A percentile compares a stretch with the other conserved stretches of the same genome.
phyloP scores from a whole-genome alignment of 2,113 vertebrate genomes.

The Heterochromis multidens region DNA sequence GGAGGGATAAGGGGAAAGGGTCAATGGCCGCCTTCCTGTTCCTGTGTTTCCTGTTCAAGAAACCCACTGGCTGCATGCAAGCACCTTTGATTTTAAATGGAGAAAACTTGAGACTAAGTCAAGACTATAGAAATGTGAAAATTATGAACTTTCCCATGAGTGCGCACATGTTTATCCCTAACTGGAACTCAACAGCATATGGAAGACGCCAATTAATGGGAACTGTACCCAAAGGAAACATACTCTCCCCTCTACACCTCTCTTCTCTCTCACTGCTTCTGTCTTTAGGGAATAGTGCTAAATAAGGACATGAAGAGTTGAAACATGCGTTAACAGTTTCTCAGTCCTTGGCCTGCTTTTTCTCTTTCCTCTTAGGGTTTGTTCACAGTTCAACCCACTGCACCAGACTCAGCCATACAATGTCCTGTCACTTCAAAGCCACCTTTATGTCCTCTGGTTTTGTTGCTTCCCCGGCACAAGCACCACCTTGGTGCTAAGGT shows the following conservation, averaged over 20 bases:
- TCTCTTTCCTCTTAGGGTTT: slow-evolving; percentile 30
- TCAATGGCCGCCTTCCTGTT: slow-evolving; percentile 67
- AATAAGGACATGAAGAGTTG: slow-evolving; percentile 55
- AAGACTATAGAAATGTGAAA: slow-evolving; percentile 27
- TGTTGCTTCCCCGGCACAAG: background rate
- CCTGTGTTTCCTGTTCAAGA: slow-evolving; percentile 54
- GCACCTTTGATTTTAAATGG: slow-evolving; percentile 19
- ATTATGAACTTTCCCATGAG: slow-evolving; percentile 47
- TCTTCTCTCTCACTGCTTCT: slow-evolving; percentile 6
- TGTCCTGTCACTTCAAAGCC: background rate
- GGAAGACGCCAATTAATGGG: slow-evolving; percentile 63
- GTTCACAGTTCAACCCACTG: slow-evolving; percentile 40
- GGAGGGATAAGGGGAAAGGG: slow-evolving; percentile 38
- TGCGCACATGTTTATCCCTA: slow-evolving; percentile 54
- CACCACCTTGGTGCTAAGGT: background rate
- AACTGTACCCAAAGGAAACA: slow-evolving; percentile 56
- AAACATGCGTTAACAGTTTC: slow-evolving; percentile 62
- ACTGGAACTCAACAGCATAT: slow-evolving; percentile 51
- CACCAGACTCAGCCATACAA: slow-evolving; percentile 31
- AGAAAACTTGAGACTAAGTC: slow-evolving; percentile 35
- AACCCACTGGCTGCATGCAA: slow-evolving; percentile 21
- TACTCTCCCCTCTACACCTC: slow-evolving; percentile 11
- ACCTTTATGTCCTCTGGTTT: background rate
- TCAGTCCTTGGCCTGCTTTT: slow-evolving; percentile 66
- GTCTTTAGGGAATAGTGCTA: slow-evolving; percentile 55